Evolutionary conservation across 2,797 vertebrate genomes (phyloP).

Genomic region (Rhyacichthys aspro): DNA sequence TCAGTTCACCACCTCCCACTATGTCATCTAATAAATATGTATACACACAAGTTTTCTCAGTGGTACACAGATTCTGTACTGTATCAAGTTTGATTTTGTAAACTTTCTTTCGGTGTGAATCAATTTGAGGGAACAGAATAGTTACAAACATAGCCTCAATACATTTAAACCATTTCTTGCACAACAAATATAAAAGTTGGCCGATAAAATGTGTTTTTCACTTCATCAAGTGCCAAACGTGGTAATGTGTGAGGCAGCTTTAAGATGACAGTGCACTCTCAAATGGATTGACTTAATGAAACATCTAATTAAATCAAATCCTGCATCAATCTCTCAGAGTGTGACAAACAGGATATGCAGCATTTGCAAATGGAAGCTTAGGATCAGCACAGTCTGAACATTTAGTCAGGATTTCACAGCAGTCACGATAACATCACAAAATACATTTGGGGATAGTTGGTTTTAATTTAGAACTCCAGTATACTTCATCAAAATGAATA

Average conservation of each 20-base stretch:
- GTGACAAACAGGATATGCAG: constrained; percentile 1
- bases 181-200: background rate
- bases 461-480: constrained; percentile 2
- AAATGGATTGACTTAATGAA: constrained; percentile 5
- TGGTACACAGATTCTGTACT: too few species aligned
- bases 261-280: constrained; percentile 1
- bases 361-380: background rate
- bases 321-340: constrained; percentile 1
- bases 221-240: background rate
- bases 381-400: background rate
- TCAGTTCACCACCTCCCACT: too few species aligned
- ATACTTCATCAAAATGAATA: constrained; percentile 1
- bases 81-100: too few species aligned
- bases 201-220: background rate
- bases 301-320: constrained; percentile 10
- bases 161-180: background rate
- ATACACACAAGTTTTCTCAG: too few species aligned
- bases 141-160: background rate
- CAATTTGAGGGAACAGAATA: background rate
- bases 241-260: background rate
- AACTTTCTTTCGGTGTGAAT: too few species aligned
- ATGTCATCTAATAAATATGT: too few species aligned
- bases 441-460: constrained; percentile 1
- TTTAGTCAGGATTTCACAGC: background rate
- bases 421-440: background rate